Percentiles rank a stretch among this genome's conserved stretches.
phyloP scores from a whole-genome alignment of 2,797 vertebrate species.

The Tolypeutes matacus region DNA sequence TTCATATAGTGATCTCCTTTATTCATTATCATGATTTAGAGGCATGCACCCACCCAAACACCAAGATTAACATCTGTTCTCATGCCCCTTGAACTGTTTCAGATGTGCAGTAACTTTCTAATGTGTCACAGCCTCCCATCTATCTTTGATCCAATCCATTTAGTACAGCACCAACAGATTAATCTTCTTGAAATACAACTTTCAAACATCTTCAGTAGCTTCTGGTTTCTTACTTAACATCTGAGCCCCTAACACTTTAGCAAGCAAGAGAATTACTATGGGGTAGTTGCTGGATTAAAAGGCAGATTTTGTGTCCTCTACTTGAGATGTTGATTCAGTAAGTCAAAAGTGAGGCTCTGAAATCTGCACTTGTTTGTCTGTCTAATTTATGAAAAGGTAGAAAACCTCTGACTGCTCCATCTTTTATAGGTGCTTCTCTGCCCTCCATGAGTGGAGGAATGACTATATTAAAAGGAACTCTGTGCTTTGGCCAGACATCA shows the following conservation, averaged over 20 bases:
- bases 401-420: neutral
- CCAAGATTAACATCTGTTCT: constrained; percentile 39
- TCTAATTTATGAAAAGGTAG: neutral
- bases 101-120: constrained; percentile 53
- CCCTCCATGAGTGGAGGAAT: neutral
- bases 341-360: neutral
- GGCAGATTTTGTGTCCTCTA: neutral
- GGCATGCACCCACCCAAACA: neutral
- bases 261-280: neutral
- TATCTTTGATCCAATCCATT: neutral
- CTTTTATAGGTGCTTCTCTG: neutral
- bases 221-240: neutral
- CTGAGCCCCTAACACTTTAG: neutral
- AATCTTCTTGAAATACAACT: constrained; percentile 1
- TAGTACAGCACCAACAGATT: neutral
- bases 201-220: constrained; percentile 30
- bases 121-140: neutral
- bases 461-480: neutral
- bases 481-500: neutral
- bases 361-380: neutral
- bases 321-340: neutral
- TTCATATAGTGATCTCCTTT: neutral
- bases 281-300: neutral
- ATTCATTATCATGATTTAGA: constrained; percentile 48
- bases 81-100: neutral